Percentiles rank a stretch among this genome's conserved stretches.
Evolutionary conservation across 2,888 invertebrate genomes (phyloP).

Genomic region (Conistra vaccinii): DNA sequence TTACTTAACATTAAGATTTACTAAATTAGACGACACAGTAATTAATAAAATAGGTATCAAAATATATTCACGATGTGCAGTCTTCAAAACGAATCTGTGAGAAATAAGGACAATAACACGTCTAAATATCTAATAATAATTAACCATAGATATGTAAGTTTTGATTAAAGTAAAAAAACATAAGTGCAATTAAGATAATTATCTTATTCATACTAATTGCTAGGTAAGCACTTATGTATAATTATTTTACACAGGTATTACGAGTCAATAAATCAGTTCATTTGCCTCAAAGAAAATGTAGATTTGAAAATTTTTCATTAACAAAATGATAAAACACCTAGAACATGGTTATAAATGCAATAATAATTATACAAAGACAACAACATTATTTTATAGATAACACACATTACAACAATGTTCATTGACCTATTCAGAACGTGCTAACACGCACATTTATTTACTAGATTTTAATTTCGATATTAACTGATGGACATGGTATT

Average conservation of each 20-base stretch:
- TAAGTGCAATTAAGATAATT: constrained; percentile 57
- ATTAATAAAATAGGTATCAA: constrained; percentile 77
- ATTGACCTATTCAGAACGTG: constrained; percentile 67
- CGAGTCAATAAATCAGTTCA: constrained; percentile 57
- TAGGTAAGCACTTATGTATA: constrained; percentile 61
- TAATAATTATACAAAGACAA: constrained; percentile 72
- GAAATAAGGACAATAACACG: constrained; percentile 72
- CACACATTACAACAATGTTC: constrained; percentile 80
- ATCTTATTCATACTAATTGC: constrained; percentile 55
- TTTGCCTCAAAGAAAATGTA: constrained; percentile 46
- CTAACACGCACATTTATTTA: constrained; percentile 63
- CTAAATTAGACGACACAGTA: constrained; percentile 67
- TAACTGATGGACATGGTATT: constrained; percentile 49
- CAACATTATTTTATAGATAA: constrained; percentile 77
- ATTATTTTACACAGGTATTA: constrained; percentile 40
- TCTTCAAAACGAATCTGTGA: constrained; percentile 80
- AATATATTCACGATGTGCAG: constrained; percentile 85
- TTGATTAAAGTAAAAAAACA: constrained; percentile 59
- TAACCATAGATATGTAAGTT: constrained; percentile 86
- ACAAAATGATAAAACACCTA: constrained; percentile 66
- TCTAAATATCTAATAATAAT: constrained; percentile 77
- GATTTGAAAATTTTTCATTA: constrained; percentile 42
- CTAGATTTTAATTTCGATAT: constrained; percentile 52
- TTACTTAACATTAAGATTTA: constrained; percentile 71
- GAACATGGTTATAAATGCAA: constrained; percentile 63